phyloP scores from a whole-genome alignment of 2,888 invertebrate species.

The Sicus ferrugineus region DNA sequence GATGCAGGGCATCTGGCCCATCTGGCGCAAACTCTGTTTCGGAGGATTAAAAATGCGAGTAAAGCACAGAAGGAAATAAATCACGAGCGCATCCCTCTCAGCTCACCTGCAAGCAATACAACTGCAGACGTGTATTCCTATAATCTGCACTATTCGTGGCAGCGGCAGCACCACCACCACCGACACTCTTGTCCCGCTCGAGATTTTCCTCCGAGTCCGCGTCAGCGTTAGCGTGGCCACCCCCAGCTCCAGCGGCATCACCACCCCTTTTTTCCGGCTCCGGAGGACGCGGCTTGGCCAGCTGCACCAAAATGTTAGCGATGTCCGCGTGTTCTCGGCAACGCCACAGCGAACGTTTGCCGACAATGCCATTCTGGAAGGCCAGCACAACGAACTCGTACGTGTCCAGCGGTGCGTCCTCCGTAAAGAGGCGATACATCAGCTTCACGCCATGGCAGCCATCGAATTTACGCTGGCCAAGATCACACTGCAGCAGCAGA shows the following conservation, averaged over 20 bases:
- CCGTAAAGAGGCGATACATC: slow-evolving; percentile 48
- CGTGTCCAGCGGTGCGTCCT: slow-evolving; percentile 39
- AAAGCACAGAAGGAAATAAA: neutral
- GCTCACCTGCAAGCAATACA: slow-evolving; percentile 56
- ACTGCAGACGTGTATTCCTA: slow-evolving; percentile 46
- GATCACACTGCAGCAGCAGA: slow-evolving; percentile 53
- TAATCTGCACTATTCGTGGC: slow-evolving; percentile 37
- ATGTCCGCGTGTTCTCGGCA: slow-evolving; percentile 55
- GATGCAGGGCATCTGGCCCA: slow-evolving; percentile 57
- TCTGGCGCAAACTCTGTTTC: slow-evolving; percentile 50
- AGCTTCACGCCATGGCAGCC: slow-evolving; percentile 50
- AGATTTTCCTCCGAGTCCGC: neutral
- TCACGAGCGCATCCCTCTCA: slow-evolving; percentile 14
- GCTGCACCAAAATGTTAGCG: slow-evolving; percentile 49
- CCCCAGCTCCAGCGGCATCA: neutral
- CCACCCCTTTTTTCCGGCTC: neutral
- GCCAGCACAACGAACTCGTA: slow-evolving; percentile 51
- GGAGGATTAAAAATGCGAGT: slow-evolving; percentile 4
- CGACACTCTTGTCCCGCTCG: neutral
- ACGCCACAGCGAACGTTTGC: slow-evolving; percentile 54
- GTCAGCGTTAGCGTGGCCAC: neutral
- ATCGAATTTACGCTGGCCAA: slow-evolving; percentile 54
- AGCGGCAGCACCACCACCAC: neutral
- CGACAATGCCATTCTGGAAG: slow-evolving; percentile 53
- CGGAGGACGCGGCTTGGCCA: slow-evolving; percentile 40